Conservation (phyloP, 2,797 vertebrate genomes). For the Melanotaenia nigrans region DNA sequence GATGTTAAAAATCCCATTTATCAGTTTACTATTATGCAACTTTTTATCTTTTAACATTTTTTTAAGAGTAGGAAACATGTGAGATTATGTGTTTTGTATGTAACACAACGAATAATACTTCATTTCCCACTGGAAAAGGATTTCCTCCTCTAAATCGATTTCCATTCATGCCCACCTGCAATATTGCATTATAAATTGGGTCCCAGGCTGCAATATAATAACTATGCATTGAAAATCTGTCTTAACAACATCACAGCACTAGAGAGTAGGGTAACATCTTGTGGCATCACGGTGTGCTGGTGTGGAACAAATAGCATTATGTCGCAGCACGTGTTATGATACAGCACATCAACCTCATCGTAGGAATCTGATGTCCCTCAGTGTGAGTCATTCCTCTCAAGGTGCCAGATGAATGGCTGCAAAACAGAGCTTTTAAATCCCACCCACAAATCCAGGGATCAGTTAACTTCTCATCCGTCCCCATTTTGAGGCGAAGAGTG, state of each 20-base stretch:
- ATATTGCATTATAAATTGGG: conserved; percentile 68
- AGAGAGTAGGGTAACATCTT: conserved; percentile 69
- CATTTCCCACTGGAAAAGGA: conserved; percentile 53
- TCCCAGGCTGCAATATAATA: conserved; percentile 70
- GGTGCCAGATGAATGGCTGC: conserved; percentile 52
- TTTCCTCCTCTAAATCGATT: conserved; percentile 61
- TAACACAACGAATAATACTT: conserved; percentile 50
- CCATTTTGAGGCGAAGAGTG: conserved; percentile 26
- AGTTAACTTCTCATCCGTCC: conserved; percentile 69
- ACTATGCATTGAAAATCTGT: conserved; percentile 75
- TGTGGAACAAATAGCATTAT: conserved; percentile 80
- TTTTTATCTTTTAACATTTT: conserved; percentile 10
- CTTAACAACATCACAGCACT: conserved; percentile 56
- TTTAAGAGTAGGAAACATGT: conserved; percentile 17
- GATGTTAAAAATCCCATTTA: not conserved
- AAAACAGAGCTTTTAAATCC: conserved; percentile 68
- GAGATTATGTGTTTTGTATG: conserved; percentile 23
- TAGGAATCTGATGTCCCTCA: conserved; percentile 65
- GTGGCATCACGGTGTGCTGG: conserved; percentile 63
- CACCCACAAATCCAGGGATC: conserved; percentile 75
- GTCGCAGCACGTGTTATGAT: conserved; percentile 70
- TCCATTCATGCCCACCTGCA: conserved; percentile 47
- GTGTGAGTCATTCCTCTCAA: conserved; percentile 52
- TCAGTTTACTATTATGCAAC: not conserved
- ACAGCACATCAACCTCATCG: conserved; percentile 78